A percentile compares a stretch with the other conserved stretches of the same genome.
Conservation (phyloP, 2,113 vertebrate genomes). For the Gambusia holbrooki region DNA sequence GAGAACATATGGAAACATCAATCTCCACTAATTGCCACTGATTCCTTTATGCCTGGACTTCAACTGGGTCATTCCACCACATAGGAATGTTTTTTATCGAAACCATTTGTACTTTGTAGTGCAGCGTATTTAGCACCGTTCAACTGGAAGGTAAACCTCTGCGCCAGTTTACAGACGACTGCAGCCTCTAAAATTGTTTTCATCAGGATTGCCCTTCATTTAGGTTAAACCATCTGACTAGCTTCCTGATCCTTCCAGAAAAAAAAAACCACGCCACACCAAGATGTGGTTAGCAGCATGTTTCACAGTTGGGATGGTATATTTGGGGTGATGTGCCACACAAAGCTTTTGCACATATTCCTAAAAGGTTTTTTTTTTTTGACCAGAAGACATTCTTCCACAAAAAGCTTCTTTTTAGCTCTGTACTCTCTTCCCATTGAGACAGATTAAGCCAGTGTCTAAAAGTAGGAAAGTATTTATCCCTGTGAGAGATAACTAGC, state of each 20-base stretch:
- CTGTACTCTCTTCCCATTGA: background rate
- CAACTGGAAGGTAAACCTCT: background rate
- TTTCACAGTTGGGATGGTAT: background rate
- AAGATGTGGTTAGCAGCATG: too few relatives aligned
- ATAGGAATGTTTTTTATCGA: background rate
- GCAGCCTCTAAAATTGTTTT: background rate
- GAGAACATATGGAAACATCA: too few relatives aligned
- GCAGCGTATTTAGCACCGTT: background rate
- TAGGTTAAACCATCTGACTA: background rate
- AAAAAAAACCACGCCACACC: too few relatives aligned
- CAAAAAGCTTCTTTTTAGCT: background rate
- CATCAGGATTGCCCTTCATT: background rate
- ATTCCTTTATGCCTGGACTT: too few relatives aligned
- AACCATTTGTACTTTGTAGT: background rate
- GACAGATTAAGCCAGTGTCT: slow-evolving; percentile 14
- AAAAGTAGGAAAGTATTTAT: slow-evolving; percentile 53
- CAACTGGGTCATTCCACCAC: too few relatives aligned
- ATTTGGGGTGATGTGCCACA: background rate
- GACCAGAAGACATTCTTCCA: background rate
- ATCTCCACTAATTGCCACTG: too few relatives aligned
- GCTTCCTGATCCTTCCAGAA: too few relatives aligned
- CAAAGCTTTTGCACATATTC: background rate
- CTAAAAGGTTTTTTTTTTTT: background rate
- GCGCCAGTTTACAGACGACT: background rate
- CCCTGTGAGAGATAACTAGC: slow-evolving; percentile 40